These are phyloP conservation scores for Melitaea cinxia DNA, from an alignment of 1,140 invertebrate genomes.

Conservation along the genomic window DNA sequence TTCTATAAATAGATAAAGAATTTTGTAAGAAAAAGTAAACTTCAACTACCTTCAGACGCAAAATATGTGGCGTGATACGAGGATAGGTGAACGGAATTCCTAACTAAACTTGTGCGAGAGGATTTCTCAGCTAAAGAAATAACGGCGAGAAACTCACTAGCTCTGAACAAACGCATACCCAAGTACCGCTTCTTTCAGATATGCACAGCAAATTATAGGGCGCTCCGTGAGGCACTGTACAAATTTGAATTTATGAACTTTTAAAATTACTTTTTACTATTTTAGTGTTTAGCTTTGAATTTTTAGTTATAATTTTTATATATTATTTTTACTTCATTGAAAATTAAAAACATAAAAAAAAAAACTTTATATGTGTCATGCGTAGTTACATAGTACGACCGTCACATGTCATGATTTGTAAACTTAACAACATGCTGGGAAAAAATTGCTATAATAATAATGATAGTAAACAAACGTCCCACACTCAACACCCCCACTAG, in stretches of 20 bases:
- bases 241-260: conserved; percentile 66
- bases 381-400: no score
- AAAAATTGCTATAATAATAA: no score
- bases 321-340: no score
- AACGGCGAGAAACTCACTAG: conserved; percentile 66
- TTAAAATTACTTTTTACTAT: conserved; percentile 53
- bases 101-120: conserved; percentile 66
- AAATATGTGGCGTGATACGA: conserved; percentile 66
- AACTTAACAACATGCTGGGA: not conserved
- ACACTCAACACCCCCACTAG: no score
- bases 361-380: no score
- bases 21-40: conserved; percentile 52
- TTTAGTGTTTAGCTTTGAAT: conserved; percentile 44
- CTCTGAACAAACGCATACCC: conserved; percentile 56
- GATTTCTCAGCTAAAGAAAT: conserved; percentile 66
- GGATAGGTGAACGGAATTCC: conserved; percentile 70
- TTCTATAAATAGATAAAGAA: conserved; percentile 48
- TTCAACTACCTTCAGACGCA: conserved; percentile 56
- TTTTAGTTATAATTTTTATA: no score
- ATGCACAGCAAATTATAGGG: conserved; percentile 65
- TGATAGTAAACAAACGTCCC: no score
- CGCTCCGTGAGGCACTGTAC: conserved; percentile 47
- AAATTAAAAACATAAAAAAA: no score
- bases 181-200: conserved; percentile 52
- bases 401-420: no score